phyloP scores from a whole-genome alignment of 2,888 invertebrate genomes.

The Heliconius ethilla region DNA sequence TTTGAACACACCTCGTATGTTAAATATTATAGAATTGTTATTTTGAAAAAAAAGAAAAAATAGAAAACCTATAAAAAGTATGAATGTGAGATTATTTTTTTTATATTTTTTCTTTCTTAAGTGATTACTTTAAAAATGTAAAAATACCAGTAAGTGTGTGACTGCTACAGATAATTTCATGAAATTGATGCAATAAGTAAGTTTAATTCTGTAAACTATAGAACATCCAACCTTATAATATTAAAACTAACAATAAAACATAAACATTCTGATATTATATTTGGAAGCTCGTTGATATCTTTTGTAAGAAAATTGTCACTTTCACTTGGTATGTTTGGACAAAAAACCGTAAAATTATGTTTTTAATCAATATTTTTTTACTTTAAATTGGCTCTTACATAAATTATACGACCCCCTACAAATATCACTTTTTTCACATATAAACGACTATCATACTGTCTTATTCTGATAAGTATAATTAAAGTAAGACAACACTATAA shows the following conservation, averaged over 20 bases:
- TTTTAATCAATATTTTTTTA: background rate
- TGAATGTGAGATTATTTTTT: too few relatives aligned
- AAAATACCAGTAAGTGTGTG: too few relatives aligned
- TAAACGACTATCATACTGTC: background rate
- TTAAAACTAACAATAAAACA: too few relatives aligned
- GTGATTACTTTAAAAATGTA: too few relatives aligned
- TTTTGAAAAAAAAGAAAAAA: background rate
- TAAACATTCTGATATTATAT: background rate
- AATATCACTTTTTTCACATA: background rate
- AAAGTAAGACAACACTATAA: background rate
- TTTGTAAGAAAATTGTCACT: conserved; percentile 49
- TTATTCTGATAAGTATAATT: background rate
- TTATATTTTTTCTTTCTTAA: too few relatives aligned
- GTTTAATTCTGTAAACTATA: too few relatives aligned
- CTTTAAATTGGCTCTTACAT: background rate
- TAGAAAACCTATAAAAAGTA: background rate
- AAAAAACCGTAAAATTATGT: background rate
- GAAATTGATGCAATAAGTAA: too few relatives aligned
- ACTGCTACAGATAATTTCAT: too few relatives aligned
- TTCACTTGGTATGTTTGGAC: background rate
- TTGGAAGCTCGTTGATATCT: conserved; percentile 57
- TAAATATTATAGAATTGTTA: background rate
- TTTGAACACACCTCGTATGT: too few relatives aligned
- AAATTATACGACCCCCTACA: background rate
- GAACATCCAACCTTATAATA: too few relatives aligned